Base-by-base conservation (phyloP, 2,113 vertebrate species). In the Nestor notabilis region DNA sequence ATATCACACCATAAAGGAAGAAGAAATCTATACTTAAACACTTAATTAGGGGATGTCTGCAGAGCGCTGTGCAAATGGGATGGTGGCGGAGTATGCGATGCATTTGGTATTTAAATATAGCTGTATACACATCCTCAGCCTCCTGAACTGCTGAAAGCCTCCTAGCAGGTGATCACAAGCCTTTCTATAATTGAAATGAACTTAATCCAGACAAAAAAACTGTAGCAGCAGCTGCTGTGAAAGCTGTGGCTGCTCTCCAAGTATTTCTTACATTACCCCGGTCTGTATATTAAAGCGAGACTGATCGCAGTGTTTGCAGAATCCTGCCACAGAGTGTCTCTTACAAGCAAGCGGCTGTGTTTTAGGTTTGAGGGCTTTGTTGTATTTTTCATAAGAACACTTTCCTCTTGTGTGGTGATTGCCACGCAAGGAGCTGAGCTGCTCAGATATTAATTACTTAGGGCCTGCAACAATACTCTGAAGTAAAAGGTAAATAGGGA, bases 161-260 rank as follows among this genome's bases (percentile, higher is more conserved):
- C 77, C 69, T 87, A 95, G 93, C 96, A 97, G 96, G 92, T 95
- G 93, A 96, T 94, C 96, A 80, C 89, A 44, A 83, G 82, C 83
- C 84, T 83, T 96, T 96, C 95, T 95, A 93, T 96, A 95, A 96
- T 93, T 96, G 92, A 97, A 97, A 96, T 66, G 33, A 84, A 93
- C 70, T 90, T 95, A 93, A 97, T 93, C 92, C 91, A 56, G 68
- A 95, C 78, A 70, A 95, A 95, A 83, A 78, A 6, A 12, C n/a
- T 4, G 10, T 77, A 90, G 76, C 89, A 95, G 93, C 96, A 96
- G 94, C 96, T 96, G 97, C 84, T 95, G 44, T 53, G 71, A 96
- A 92, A 77, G 55, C 87, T 49, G 63, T 96, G 95, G 92, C 95
- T 94, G 92, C 87, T 96, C 80, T 96, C 95, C 97, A 96, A 96